phyloP scores from a whole-genome alignment of 2,113 vertebrate species.

The Chloropsis cyanopogon region DNA sequence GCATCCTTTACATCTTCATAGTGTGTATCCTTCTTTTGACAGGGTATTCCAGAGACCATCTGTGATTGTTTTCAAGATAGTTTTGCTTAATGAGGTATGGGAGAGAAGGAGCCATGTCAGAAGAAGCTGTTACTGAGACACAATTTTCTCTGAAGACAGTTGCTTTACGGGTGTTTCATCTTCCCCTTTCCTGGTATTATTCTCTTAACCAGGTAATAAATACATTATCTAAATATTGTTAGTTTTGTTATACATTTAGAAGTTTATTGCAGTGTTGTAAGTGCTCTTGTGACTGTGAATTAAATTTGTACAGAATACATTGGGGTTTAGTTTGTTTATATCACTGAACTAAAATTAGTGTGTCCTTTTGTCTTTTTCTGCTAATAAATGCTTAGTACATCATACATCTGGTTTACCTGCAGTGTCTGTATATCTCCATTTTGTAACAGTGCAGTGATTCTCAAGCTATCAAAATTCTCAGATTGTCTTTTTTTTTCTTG shows the following conservation, averaged over 20 bases:
- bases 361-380: neutral
- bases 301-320: neutral
- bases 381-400: neutral
- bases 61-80: conserved; percentile 19
- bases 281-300: neutral
- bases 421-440: neutral
- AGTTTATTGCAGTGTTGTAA: neutral
- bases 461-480: neutral
- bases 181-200: conserved; percentile 84
- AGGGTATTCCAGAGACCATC: neutral
- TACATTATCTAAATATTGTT: neutral
- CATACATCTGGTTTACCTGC: neutral
- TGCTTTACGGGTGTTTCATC: conserved; percentile 79
- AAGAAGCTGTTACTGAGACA: conserved; percentile 74
- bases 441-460: neutral
- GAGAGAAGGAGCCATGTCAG: conserved; percentile 82
- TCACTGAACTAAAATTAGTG: neutral
- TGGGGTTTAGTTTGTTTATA: neutral
- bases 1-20: neutral
- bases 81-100: conserved; percentile 65
- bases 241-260: neutral
- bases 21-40: neutral
- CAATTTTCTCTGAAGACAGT: conserved; percentile 79
- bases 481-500: neutral
- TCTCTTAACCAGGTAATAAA: conserved; percentile 83